Percentiles rank a stretch among this genome's conserved stretches.
These are phyloP conservation scores for Enteromius anoplus DNA, from an alignment of 2,797 vertebrate species.

Conservation along the genomic window DNA sequence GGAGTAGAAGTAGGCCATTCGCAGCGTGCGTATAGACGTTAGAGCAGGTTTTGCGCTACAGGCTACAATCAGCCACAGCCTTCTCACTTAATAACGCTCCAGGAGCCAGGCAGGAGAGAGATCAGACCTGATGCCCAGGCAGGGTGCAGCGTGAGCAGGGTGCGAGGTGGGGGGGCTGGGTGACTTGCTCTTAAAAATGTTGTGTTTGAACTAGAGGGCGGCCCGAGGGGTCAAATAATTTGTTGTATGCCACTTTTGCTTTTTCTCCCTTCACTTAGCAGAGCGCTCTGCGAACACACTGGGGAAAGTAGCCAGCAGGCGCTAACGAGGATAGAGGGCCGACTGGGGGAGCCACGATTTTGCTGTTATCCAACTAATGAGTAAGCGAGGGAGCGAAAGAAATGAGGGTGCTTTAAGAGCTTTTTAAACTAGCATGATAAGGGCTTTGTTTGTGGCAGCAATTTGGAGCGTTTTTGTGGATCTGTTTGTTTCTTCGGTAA, in stretches of 20 bases:
- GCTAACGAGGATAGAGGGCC: constrained; percentile 45
- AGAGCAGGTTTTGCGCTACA: constrained; percentile 51
- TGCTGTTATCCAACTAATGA: constrained; percentile 43
- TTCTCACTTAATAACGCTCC: constrained; percentile 53
- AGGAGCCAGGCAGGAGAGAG: constrained; percentile 49
- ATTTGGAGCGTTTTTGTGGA: constrained; percentile 25
- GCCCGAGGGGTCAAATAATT: constrained; percentile 46
- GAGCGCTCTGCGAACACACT: constrained; percentile 21
- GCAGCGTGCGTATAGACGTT: constrained; percentile 24
- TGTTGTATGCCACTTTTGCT: constrained; percentile 50
- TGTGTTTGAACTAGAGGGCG: constrained; percentile 44
- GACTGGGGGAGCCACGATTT: background rate
- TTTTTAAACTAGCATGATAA: constrained; percentile 48
- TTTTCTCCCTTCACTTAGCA: constrained; percentile 49
- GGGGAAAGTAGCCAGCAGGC: constrained; percentile 35
- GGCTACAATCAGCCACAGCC: constrained; percentile 47
- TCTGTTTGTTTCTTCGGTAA: constrained; percentile 40
- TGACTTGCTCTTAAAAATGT: constrained; percentile 42
- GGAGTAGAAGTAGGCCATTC: constrained; percentile 52
- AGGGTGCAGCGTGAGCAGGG: constrained; percentile 34
- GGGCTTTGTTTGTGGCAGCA: constrained; percentile 40
- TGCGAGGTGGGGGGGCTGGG: constrained; percentile 34
- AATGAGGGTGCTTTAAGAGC: constrained; percentile 46
- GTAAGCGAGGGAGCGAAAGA: constrained; percentile 36
- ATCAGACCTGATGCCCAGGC: constrained; percentile 53